Percentiles rank a stretch among this genome's conserved stretches.
Evolutionary conservation across 2,888 invertebrate species (phyloP).

Genomic region (Drosophila vallismaia): DNA sequence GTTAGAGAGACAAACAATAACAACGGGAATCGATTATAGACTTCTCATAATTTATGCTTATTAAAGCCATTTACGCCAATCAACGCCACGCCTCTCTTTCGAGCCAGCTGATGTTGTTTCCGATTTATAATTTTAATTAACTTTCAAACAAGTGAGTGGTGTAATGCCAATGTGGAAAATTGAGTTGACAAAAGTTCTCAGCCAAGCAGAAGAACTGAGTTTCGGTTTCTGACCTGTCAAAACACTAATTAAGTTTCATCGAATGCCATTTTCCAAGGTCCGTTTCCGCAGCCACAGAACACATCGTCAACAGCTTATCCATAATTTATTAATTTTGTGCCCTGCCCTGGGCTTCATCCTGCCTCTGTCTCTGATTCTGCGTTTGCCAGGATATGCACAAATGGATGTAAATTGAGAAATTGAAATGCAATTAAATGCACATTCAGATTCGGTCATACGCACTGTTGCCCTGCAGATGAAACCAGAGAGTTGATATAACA

Average conservation of each 20-base stretch:
- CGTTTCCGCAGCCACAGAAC: slow-evolving; percentile 11
- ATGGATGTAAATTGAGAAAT: slow-evolving; percentile 48
- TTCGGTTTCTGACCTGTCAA: slow-evolving; percentile 5
- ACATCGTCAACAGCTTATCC: slow-evolving; percentile 32
- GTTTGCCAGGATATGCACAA: slow-evolving; percentile 31
- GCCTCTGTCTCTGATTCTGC: background rate
- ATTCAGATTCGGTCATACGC: slow-evolving; percentile 66
- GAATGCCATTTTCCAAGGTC: slow-evolving; percentile 6
- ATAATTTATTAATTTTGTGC: slow-evolving; percentile 53
- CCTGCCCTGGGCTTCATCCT: background rate
- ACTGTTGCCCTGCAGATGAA: slow-evolving; percentile 56
- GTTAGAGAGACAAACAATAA: slow-evolving; percentile 44
- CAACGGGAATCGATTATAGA: slow-evolving; percentile 61
- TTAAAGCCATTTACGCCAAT: slow-evolving; percentile 42
- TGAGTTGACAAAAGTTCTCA: background rate
- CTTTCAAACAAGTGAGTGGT: slow-evolving; percentile 19
- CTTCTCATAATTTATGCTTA: slow-evolving; percentile 65
- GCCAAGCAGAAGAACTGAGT: slow-evolving; percentile 15
- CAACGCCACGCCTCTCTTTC: slow-evolving; percentile 34
- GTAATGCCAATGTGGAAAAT: background rate
- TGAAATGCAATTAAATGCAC: slow-evolving; percentile 60
- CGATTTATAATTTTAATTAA: slow-evolving; percentile 35
- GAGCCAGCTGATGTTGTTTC: slow-evolving; percentile 24
- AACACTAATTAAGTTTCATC: slow-evolving; percentile 27
- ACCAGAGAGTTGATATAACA: slow-evolving; percentile 14